Evolutionary conservation across 2,113 vertebrate genomes (phyloP).

Genomic region (Micronycteris hirsuta): DNA sequence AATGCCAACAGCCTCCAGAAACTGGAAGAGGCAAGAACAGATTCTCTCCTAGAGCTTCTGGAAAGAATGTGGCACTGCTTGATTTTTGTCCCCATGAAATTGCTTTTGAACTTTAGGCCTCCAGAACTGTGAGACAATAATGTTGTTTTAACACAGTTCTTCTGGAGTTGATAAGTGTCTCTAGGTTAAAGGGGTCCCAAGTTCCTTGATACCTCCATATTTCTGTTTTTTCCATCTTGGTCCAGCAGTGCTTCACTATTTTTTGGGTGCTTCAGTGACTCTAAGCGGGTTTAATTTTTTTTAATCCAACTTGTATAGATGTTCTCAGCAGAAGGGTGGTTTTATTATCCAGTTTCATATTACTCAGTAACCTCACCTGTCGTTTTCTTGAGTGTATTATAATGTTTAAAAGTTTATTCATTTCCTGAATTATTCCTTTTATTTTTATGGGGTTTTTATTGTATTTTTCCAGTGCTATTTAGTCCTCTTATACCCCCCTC

Average conservation of each 20-base stretch:
- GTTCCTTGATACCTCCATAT: not conserved
- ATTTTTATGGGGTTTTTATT: too few relatives aligned
- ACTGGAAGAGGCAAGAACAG: not conserved
- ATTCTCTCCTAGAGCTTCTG: not conserved
- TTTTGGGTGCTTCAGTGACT: not conserved
- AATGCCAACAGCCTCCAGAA: not conserved
- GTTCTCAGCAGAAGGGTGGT: not conserved
- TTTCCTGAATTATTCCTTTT: not conserved
- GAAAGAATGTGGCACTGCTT: not conserved
- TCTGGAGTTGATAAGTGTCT: not conserved
- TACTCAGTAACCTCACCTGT: not conserved
- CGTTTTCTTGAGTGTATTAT: not conserved
- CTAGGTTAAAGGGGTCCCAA: not conserved
- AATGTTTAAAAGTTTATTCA: not conserved
- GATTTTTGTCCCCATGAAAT: not conserved
- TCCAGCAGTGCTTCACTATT: not conserved
- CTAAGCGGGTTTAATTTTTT: not conserved
- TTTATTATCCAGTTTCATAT: not conserved
- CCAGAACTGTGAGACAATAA: not conserved
- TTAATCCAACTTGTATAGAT: not conserved
- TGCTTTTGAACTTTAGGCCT: not conserved
- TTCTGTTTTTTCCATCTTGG: not conserved
- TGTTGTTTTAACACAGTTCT: not conserved
- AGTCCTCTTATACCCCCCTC: not conserved
- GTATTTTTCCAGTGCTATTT: too few relatives aligned